These are phyloP conservation scores for Montipora cactus DNA, from an alignment of 64 coral and sea anemone species.

Conservation along the genomic window DNA sequence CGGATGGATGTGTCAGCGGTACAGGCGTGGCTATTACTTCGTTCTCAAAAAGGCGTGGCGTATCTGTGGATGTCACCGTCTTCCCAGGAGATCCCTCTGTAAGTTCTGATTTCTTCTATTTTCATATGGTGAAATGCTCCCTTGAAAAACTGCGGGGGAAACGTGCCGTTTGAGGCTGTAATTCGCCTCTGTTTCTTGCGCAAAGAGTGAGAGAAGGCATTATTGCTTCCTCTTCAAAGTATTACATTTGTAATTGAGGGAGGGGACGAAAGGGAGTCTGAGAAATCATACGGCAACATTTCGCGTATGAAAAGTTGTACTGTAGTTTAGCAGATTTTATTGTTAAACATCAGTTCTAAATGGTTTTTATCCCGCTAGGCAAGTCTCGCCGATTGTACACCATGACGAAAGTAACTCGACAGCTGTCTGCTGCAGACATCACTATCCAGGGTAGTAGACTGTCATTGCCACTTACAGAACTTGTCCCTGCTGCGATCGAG, in stretches of 20 bases:
- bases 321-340: neutral
- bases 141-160: too few species aligned
- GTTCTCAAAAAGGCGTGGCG: constrained; percentile 59
- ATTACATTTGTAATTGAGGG: too few species aligned
- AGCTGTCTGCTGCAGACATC: neutral
- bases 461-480: neutral
- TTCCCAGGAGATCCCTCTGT: constrained; percentile 43
- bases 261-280: neutral
- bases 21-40: constrained; percentile 71
- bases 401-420: neutral
- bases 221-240: too few species aligned
- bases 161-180: too few species aligned
- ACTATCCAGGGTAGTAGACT: constrained; percentile 26
- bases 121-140: neutral
- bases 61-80: constrained; percentile 63
- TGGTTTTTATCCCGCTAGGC: neutral
- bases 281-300: neutral
- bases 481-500: neutral
- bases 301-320: too few species aligned
- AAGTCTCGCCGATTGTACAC: neutral
- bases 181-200: too few species aligned
- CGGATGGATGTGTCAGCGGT: constrained; percentile 87
- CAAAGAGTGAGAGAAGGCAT: too few species aligned
- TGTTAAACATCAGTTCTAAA: neutral
- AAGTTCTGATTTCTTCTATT: neutral